A percentile compares a stretch with the other conserved stretches of the same genome.
Evolutionary conservation across 1,140 invertebrate genomes (phyloP).

Genomic region (Pseudomyrmex dendroicus): DNA sequence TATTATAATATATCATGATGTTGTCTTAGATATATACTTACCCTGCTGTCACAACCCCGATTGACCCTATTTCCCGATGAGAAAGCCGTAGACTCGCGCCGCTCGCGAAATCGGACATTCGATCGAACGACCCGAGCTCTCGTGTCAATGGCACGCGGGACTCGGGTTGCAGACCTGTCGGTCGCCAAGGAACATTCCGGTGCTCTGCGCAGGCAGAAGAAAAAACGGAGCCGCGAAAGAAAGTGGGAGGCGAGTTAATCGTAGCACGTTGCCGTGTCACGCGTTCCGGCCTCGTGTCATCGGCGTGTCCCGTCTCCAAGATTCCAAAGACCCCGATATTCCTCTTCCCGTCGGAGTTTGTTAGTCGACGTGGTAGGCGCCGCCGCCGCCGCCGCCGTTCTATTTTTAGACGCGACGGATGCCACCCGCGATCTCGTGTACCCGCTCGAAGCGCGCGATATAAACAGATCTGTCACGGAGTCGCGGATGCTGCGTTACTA

Average conservation of each 20-base stretch:
- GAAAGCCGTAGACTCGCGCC: neutral
- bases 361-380: slow-evolving; percentile 17
- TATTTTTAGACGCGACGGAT: slow-evolving; percentile 54
- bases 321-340: neutral
- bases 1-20: neutral
- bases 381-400: slow-evolving; percentile 28
- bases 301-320: slow-evolving; percentile 3
- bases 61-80: slow-evolving; percentile 4
- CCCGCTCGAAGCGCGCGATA: slow-evolving; percentile 25
- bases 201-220: neutral
- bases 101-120: slow-evolving; percentile 23
- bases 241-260: neutral
- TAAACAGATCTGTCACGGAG: slow-evolving; percentile 34
- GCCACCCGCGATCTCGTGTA: slow-evolving; percentile 25
- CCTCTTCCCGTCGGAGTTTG: slow-evolving; percentile 3
- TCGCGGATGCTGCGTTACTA: neutral
- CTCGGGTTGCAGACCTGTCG: neutral
- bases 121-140: neutral
- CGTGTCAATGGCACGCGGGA: slow-evolving; percentile 18
- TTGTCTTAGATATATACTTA: neutral
- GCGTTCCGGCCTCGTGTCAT: slow-evolving; percentile 42
- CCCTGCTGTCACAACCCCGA: neutral
- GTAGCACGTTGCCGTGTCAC: slow-evolving; percentile 28
- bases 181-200: neutral
- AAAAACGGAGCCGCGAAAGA: neutral